These are phyloP conservation scores for Microtus agrestis DNA, from an alignment of 2,797 vertebrate species.

Conservation along the genomic window DNA sequence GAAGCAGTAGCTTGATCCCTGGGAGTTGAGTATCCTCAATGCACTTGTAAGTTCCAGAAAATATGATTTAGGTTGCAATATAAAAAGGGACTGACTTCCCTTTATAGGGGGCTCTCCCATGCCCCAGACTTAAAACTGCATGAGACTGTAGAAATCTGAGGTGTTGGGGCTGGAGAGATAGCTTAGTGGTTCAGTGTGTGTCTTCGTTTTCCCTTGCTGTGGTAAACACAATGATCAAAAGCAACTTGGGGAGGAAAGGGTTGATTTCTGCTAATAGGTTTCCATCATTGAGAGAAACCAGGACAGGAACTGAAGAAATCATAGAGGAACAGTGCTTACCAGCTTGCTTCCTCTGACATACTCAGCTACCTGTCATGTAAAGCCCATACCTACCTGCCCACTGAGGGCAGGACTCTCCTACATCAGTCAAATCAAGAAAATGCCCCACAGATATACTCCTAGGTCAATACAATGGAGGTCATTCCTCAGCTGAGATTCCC, in stretches of 20 bases:
- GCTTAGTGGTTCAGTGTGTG: no score
- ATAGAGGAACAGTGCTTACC: neutral
- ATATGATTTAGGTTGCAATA: neutral
- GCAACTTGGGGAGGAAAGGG: neutral
- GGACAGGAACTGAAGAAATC: neutral
- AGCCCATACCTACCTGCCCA: neutral
- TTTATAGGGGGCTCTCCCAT: neutral
- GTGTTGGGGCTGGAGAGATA: neutral
- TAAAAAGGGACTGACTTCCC: neutral
- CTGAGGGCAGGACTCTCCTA: neutral
- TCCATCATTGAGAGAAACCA: no score
- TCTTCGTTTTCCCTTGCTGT: neutral
- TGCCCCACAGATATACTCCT: neutral
- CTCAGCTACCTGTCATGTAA: no score
- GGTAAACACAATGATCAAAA: neutral
- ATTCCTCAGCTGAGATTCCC: no score
- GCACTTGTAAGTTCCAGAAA: constrained; percentile 1
- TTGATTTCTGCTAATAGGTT: neutral
- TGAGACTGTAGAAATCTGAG: neutral
- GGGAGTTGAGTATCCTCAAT: neutral
- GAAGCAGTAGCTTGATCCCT: neutral
- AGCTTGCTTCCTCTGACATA: neutral
- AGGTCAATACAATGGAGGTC: neutral
- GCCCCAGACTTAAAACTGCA: neutral
- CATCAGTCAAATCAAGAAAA: neutral